Conservation (phyloP, 35 echinoderm and acorn worm species). For the Stichopus chloronotus region DNA sequence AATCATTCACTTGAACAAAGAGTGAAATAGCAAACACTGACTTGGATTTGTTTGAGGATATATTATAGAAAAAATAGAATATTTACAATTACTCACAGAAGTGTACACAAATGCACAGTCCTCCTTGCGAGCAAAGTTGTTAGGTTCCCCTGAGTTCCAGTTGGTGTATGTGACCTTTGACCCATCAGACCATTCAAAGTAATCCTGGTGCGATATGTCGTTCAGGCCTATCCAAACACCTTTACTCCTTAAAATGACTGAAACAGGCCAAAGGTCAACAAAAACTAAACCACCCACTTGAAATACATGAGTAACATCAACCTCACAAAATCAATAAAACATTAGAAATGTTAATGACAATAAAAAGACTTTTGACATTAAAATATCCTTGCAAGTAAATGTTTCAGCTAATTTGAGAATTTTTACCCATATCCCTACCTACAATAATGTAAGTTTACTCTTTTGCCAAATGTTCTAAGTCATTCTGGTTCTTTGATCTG, state of each 20-base stretch:
- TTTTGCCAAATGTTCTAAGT: no score
- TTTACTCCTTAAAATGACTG: slow-evolving; percentile 60
- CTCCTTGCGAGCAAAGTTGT: slow-evolving; percentile 48
- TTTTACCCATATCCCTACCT: no score
- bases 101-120: slow-evolving; percentile 71
- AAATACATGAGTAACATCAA: not conserved
- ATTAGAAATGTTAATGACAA: no score
- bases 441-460: no score
- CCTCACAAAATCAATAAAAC: no score
- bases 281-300: not conserved
- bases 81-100: slow-evolving; percentile 47
- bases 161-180: slow-evolving; percentile 85
- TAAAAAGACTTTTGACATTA: no score
- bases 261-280: not conserved
- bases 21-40: no score
- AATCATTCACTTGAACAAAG: no score
- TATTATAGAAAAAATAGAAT: not conserved
- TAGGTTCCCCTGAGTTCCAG: slow-evolving; percentile 73
- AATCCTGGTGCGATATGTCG: slow-evolving; percentile 71
- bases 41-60: no score
- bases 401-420: no score
- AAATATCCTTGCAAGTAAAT: no score
- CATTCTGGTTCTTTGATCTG: no score
- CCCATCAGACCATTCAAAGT: slow-evolving; percentile 88
- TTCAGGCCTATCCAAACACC: slow-evolving; percentile 92